Evolutionary conservation across 53 echinoderm and acorn worm species (phyloP).

Genomic region (Actinopyga echinites): DNA sequence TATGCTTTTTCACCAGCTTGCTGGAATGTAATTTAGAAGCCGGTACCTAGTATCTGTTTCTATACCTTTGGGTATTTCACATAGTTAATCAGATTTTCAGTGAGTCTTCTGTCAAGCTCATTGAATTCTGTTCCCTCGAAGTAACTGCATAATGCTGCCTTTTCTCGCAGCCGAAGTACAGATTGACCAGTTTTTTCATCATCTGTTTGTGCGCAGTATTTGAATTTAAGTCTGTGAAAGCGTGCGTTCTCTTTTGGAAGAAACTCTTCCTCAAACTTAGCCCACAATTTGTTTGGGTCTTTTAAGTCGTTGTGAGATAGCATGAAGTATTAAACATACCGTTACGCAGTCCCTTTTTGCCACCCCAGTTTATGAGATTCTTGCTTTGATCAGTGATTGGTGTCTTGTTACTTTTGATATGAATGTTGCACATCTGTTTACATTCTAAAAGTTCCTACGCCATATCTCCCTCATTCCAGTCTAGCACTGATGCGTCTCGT

Average conservation of each 20-base stretch:
- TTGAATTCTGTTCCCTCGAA: neutral
- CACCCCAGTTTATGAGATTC: no score
- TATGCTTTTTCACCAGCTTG: slow-evolving; percentile 20
- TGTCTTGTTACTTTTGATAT: no score
- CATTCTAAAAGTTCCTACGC: no score
- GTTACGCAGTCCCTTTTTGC: no score
- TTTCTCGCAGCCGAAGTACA: neutral
- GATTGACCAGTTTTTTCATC: neutral
- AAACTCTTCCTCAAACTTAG: no score
- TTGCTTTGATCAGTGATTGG: no score
- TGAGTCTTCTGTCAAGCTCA: neutral
- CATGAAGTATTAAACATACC: no score
- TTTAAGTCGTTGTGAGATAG: no score
- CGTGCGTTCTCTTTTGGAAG: neutral
- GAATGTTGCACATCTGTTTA: no score
- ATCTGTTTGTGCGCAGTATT: neutral
- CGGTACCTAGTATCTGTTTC: slow-evolving; percentile 30
- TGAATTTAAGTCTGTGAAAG: neutral
- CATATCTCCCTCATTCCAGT: no score
- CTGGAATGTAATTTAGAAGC: slow-evolving; percentile 21
- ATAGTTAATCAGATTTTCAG: slow-evolving; percentile 13
- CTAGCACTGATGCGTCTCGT: no score
- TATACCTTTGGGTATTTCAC: slow-evolving; percentile 30
- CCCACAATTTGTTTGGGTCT: no score
- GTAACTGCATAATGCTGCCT: neutral